These are phyloP conservation scores for Rhincodon typus DNA, from an alignment of 2,797 vertebrate species.

Conservation along the genomic window DNA sequence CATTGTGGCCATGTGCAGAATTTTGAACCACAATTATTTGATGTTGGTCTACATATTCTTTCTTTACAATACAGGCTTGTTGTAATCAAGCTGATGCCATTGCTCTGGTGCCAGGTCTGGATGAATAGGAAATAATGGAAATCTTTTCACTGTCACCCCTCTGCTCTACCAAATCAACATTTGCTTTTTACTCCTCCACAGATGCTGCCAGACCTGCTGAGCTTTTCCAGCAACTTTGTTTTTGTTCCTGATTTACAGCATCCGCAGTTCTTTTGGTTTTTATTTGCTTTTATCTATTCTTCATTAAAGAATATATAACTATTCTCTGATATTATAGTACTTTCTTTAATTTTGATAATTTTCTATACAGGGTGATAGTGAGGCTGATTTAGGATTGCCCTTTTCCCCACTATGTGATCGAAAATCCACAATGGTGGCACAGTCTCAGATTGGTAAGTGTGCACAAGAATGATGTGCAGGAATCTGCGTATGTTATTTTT, in stretches of 20 bases:
- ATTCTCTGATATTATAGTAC: not conserved
- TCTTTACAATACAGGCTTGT: not conserved
- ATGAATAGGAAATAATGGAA: not conserved
- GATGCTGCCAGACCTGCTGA: too few species aligned
- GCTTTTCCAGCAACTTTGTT: too few species aligned
- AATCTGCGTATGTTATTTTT: not conserved
- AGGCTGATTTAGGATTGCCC: slow-evolving; percentile 82
- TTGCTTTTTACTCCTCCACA: not conserved
- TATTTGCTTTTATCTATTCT: not conserved
- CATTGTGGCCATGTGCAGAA: not conserved
- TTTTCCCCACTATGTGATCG: slow-evolving; percentile 97
- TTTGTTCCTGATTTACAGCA: too few species aligned
- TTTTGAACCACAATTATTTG: not conserved
- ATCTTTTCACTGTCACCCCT: not conserved
- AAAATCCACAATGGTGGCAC: slow-evolving; percentile 93
- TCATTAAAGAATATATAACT: not conserved
- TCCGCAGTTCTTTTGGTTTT: too few species aligned
- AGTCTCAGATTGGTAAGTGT: slow-evolving; percentile 89
- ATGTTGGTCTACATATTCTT: not conserved
- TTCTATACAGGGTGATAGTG: slow-evolving; percentile 83
- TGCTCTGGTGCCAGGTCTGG: not conserved
- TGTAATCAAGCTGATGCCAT: not conserved
- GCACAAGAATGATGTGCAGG: slow-evolving; percentile 1
- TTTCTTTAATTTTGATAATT: slow-evolving; percentile 34
- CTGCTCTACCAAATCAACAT: not conserved